These are phyloP conservation scores for Spodoptera litura DNA, from an alignment of 1,140 invertebrate species.

Conservation along the genomic window DNA sequence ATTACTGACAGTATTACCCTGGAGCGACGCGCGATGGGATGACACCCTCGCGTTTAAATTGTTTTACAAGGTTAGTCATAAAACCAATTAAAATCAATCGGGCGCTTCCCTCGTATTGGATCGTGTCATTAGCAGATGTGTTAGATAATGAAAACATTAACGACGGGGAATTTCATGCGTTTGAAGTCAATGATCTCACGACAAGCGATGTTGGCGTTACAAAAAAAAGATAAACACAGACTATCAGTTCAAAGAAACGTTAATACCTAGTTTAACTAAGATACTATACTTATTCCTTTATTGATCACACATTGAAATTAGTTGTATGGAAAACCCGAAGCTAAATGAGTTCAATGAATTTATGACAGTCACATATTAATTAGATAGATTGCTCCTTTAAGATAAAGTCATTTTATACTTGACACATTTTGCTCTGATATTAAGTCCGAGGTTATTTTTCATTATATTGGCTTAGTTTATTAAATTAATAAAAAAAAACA, in stretches of 20 bases:
- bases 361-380: neutral
- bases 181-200: neutral
- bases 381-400: slow-evolving; percentile 15
- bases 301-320: slow-evolving; percentile 8
- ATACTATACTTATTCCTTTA: neutral
- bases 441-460: neutral
- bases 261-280: slow-evolving; percentile 3
- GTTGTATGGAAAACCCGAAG: slow-evolving; percentile 12
- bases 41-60: slow-evolving; percentile 55
- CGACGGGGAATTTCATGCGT: slow-evolving; percentile 20
- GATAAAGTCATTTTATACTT: slow-evolving; percentile 4
- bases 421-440: neutral
- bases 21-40: slow-evolving; percentile 34
- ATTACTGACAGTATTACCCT: slow-evolving; percentile 28
- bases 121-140: slow-evolving; percentile 54
- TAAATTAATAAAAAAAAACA: too few relatives aligned
- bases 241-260: neutral
- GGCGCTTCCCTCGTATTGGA: slow-evolving; percentile 57
- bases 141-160: slow-evolving; percentile 66
- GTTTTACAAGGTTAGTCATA: slow-evolving; percentile 56
- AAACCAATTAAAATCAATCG: slow-evolving; percentile 76
- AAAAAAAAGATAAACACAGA: neutral
- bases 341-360: slow-evolving; percentile 15
- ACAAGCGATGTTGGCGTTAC: neutral
- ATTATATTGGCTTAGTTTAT: neutral